Evolutionary conservation across 2,113 vertebrate genomes (phyloP).

Genomic region (Platycercus adscitus): DNA sequence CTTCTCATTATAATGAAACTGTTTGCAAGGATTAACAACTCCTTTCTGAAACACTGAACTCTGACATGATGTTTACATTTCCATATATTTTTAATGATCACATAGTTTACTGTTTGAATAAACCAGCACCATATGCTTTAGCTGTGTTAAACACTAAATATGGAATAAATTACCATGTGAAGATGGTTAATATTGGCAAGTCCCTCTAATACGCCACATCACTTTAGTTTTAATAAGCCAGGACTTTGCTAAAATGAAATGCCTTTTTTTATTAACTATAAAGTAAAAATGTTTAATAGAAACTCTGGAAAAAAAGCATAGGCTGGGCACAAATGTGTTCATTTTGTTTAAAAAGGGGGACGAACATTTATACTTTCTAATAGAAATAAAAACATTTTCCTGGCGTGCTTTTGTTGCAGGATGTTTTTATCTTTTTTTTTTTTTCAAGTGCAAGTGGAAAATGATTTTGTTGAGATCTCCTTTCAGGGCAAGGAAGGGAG

Average conservation of each 20-base stretch:
- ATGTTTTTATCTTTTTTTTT: neutral
- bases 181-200: constrained; percentile 21
- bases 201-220: neutral
- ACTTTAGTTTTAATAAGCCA: neutral
- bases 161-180: constrained; percentile 31
- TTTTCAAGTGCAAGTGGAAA: neutral
- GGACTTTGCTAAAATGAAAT: constrained; percentile 22
- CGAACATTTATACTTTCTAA: neutral
- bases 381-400: neutral
- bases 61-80: constrained; percentile 43
- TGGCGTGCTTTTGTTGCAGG: neutral
- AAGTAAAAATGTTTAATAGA: constrained; percentile 10
- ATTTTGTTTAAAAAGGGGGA: neutral
- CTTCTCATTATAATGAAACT: constrained; percentile 12
- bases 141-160: constrained; percentile 2
- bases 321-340: neutral
- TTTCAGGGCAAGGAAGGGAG: neutral
- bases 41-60: constrained; percentile 25
- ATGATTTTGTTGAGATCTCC: neutral
- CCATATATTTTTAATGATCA: constrained; percentile 59
- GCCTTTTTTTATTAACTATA: constrained; percentile 23
- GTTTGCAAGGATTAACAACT: constrained; percentile 35
- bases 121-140: constrained; percentile 21
- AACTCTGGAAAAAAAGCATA: neutral
- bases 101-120: constrained; percentile 30